phyloP scores from a whole-genome alignment of 2,888 invertebrate species.

The Labia minor region DNA sequence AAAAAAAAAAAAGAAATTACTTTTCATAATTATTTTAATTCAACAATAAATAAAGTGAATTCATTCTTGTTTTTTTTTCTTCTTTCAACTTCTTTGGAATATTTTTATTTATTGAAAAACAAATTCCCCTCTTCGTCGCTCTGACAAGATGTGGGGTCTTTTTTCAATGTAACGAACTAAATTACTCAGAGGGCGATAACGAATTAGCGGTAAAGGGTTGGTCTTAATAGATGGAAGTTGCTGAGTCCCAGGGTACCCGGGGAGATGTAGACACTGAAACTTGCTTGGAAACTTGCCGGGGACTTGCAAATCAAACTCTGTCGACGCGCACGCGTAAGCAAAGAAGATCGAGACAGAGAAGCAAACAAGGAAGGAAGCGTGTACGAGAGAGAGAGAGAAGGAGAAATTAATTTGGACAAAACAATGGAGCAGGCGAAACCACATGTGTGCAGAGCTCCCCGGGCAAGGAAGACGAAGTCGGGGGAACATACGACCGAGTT shows the following conservation, averaged over 20 bases:
- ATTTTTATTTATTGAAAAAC: too few relatives aligned
- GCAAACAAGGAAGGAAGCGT: background rate
- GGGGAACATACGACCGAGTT: constrained; percentile 2
- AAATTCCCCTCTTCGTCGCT: too few relatives aligned
- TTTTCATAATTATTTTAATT: too few relatives aligned
- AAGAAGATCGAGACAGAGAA: background rate
- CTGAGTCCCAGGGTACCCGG: constrained; percentile 7
- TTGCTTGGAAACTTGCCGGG: constrained; percentile 4
- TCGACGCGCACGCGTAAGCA: background rate
- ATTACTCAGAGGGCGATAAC: background rate
- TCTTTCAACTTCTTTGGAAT: too few relatives aligned
- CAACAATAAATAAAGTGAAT: too few relatives aligned
- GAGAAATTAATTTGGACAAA: constrained; percentile 5
- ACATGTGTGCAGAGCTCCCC: constrained; percentile 13
- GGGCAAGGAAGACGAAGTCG: background rate
- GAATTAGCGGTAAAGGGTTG: constrained; percentile 13
- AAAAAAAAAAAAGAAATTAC: too few relatives aligned
- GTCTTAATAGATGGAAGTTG: constrained; percentile 6
- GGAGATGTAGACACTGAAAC: background rate
- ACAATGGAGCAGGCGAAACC: constrained; percentile 13
- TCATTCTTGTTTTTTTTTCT: too few relatives aligned
- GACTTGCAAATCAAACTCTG: constrained; percentile 7
- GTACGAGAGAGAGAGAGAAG: background rate
- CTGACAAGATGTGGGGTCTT: background rate
- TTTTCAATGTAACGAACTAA: background rate